Base-by-base conservation (phyloP, 2,888 invertebrate genomes). In the Andrena bicolor region DNA sequence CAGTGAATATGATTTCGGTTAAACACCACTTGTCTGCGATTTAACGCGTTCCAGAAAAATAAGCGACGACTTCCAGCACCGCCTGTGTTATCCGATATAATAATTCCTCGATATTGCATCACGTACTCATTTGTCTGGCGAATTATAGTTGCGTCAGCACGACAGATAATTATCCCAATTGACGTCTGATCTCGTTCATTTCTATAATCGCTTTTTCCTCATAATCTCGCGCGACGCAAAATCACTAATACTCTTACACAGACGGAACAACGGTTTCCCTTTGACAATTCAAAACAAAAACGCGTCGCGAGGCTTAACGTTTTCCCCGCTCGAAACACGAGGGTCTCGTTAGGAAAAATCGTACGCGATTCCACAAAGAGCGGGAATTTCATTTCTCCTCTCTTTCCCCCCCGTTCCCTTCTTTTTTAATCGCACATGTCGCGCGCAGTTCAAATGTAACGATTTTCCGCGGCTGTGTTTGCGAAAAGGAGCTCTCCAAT, bases 401-500 rank as follows among this genome's bases (percentile, higher is more conserved):
- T 6, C 48, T 35, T 28, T 2, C 10, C 26, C 41, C 4, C 32
- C 20, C 2, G n/a, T 58, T 58, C 10, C 10, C 7, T 48, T 20
- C 10, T 20, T 56, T 76, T 73, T 56, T 53, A 53, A 82, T 76
- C 76, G 41, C 26, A 53, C 56, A 53, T 30, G 65, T 51, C 60
- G 53, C 5, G 41, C 77, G 32, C 58, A 65, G 77, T 77, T 83
- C 83, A 83, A 83, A 83, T 78, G 66, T 77, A 83, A 83, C 78
- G 83, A 73, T 83, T 79, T 83, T 51, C 66, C 71, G 56, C 41
- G 60, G 26, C 68, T 41, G 66, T 79, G 71, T 83, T 71, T 71
- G 53, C 53, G 48, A 69, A 83, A 83, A 78, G 75, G 85, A 85
- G 81, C 82, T 87, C 87, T 86, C 86, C 89, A 90, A 89, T 90